phyloP scores from a whole-genome alignment of 2,797 vertebrate genomes.

The Lagocephalus sceleratus region DNA sequence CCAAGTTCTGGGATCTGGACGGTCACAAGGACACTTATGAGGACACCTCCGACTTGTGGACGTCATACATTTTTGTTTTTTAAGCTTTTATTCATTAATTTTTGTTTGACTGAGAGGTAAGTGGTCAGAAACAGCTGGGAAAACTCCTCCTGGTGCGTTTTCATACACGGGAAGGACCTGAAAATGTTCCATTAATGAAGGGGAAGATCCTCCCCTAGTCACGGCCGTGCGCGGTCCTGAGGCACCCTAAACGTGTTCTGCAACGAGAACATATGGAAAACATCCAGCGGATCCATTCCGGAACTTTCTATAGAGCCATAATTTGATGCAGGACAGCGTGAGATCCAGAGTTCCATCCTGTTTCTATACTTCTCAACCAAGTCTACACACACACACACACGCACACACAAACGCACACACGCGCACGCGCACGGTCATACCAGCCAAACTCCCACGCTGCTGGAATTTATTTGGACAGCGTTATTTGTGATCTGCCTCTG shows the following conservation, averaged over 20 bases:
- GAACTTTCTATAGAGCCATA: constrained; percentile 33
- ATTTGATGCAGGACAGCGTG: constrained; percentile 39
- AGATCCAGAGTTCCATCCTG: constrained; percentile 37
- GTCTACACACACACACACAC: constrained; percentile 8
- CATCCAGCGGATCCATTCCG: constrained; percentile 2
- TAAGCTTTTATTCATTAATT: too few relatives aligned
- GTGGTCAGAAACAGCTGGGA: neutral
- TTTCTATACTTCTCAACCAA: constrained; percentile 27
- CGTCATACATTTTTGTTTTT: too few relatives aligned
- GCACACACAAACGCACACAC: constrained; percentile 15
- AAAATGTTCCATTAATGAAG: neutral
- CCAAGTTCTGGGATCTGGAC: neutral
- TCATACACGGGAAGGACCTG: neutral
- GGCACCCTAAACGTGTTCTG: neutral
- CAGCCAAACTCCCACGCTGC: constrained; percentile 51
- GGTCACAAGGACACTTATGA: constrained; percentile 17
- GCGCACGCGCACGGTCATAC: constrained; percentile 3
- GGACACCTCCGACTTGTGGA: constrained; percentile 2
- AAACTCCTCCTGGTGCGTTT: neutral
- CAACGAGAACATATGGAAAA: constrained; percentile 5
- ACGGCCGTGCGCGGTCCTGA: neutral
- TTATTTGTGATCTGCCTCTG: constrained; percentile 61
- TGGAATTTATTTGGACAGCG: constrained; percentile 67
- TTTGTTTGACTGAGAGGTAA: constrained; percentile 28
- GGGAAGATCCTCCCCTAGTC: neutral